Base-by-base conservation (phyloP, 2,113 vertebrate species). In the Oxyruncus cristatus region DNA sequence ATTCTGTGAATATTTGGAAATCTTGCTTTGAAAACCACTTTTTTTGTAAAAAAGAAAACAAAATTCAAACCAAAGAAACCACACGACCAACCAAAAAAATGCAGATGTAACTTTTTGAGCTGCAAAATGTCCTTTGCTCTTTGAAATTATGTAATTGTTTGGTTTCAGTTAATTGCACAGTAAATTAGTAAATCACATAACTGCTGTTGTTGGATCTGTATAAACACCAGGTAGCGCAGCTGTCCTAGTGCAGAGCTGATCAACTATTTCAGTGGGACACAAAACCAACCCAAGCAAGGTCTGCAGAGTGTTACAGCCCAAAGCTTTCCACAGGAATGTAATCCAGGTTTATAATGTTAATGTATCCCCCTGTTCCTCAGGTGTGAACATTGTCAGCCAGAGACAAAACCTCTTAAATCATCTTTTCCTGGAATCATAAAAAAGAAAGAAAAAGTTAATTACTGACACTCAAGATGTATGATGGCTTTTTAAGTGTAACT, bases 401-500 rank as follows among this genome's bases (percentile, higher is more conserved):
- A 89, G 56, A 78, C 19, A 91, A 86, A 92, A 61, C 16, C 49
- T 86, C 83, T 68, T 95, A 93, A 94, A 95, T 94, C 49, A 84
- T 84, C 79, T 85, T 58, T 93, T 96, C 80, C 86, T 78, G 79
- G 76, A 96, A 96, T 75, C 47, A 72, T 78, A 91, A 92, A 88
- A 90, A 76, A 79, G 71, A 74, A 44, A 58, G 56, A 71, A 88
- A 86, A 91, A 81, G 90, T 81, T 95, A 92, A 96, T 95, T 95
- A 86, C 83, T 56, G 56, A 41, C 37, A 5, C 62, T 87, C 23
- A 93, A 87, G 92, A 92, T 87, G 62, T 92, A 86, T 92, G 94
- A 91, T 76, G 75, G 73, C 73, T 88, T 96, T 96, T 92, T 79
- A 95, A 96, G 52, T 68, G 81, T 81, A 68, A 89, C 76, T 87